Evolutionary conservation across 2,113 vertebrate genomes (phyloP).

Genomic region (Nesogale talazaci): DNA sequence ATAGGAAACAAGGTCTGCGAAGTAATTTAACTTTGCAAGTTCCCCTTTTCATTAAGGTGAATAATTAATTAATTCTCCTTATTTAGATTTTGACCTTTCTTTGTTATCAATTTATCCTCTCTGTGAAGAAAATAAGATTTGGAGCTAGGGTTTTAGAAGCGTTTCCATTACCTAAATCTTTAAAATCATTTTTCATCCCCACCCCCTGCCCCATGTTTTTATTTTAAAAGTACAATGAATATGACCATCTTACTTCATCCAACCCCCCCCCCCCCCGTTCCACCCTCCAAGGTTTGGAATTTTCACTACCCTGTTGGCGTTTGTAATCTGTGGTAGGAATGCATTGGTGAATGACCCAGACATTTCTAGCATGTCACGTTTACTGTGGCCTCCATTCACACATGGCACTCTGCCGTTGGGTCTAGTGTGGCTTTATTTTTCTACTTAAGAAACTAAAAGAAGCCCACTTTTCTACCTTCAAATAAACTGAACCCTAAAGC

Average conservation of each 20-base stretch:
- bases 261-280: too few species aligned
- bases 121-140: conserved; percentile 15
- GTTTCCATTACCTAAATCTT: background rate
- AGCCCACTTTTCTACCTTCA: background rate
- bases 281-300: background rate
- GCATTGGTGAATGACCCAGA: background rate
- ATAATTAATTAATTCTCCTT: conserved; percentile 35
- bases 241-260: background rate
- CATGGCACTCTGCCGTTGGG: background rate
- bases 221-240: conserved; percentile 36
- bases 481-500: background rate
- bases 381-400: background rate
- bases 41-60: conserved; percentile 19
- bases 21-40: background rate
- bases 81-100: conserved; percentile 67
- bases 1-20: conserved; percentile 32
- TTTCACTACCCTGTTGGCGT: background rate
- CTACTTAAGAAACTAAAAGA: background rate
- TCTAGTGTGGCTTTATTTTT: background rate
- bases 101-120: conserved; percentile 14
- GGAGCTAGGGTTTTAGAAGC: background rate
- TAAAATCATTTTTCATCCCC: conserved; percentile 52
- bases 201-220: background rate
- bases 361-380: background rate
- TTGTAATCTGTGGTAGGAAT: background rate